Base-by-base conservation (phyloP, 2,888 invertebrate species). In the Oligia latruncula region DNA sequence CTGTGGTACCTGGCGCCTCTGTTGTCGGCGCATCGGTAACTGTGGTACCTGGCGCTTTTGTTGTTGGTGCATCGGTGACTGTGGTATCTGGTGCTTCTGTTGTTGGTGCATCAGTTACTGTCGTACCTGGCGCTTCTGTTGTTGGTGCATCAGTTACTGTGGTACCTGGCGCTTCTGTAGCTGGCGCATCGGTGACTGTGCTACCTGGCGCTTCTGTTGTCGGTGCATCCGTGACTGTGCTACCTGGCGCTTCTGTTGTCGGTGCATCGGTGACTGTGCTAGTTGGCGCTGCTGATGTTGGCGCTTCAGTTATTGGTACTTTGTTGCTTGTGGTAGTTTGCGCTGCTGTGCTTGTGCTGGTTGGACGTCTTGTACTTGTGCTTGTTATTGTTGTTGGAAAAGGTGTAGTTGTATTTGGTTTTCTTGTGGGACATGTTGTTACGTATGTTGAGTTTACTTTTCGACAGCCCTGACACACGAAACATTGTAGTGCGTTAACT, bases 401-500 rank as follows among this genome's bases (percentile, higher is more conserved):
- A 1, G 40, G 4, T 29, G 79, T 65, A 1, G 64, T 79, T 4
- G 20, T 55, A 71, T 20, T 79, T 3, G 29, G n/a, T 40, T 49
- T 79, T 58, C 23, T 71, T 49, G 71, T 71, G 0, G 79, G 64
- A 29, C 79, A 79, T 65, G 64, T 79, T 49, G 17, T 9, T 4
- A 79, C 55, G 40, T 79, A 2, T 5, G 20, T 58, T 29, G 79
- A 66, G 52, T 80, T 29, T 2, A 79, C 79, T 6, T 5, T 17
- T 49, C 65, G 72, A 23, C 79, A 79, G 17, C 65, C 79, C 4
- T 40, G 58, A 43, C 79, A 79, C 1, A 79, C 79, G 17, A 72
- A 80, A 73, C 79, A 79, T 20, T 72, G 1, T 3, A 72, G 58
- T 6, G 73, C 80, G 6, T 73, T 17, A 0, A 20, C 79, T 79